These are phyloP conservation scores for Sinocyclocheilus grahami DNA, from an alignment of 2,113 vertebrate genomes.

Conservation along the genomic window DNA sequence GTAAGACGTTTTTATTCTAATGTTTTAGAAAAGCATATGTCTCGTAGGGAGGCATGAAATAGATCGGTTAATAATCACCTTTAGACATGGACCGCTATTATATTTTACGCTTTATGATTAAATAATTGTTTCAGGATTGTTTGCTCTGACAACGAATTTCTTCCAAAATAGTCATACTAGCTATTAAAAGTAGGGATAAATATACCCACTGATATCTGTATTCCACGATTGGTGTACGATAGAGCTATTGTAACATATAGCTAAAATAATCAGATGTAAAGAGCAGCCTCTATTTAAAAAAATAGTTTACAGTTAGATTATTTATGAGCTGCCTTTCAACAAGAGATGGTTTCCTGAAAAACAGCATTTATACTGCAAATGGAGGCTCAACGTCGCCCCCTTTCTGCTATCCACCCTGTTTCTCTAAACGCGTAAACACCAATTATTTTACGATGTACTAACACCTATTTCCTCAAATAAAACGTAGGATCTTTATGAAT, in stretches of 20 bases:
- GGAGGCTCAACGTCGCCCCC: neutral
- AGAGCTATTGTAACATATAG: too few species aligned
- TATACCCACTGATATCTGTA: too few species aligned
- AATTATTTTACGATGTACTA: neutral
- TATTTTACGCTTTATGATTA: too few species aligned
- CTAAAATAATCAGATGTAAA: too few species aligned
- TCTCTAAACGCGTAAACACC: neutral
- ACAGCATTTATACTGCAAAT: neutral
- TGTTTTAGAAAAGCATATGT: slow-evolving; percentile 9
- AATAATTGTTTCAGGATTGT: too few species aligned
- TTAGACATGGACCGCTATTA: neutral
- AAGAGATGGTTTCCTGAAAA: neutral
- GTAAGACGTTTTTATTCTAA: slow-evolving; percentile 44
- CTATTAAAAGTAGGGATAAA: too few species aligned
- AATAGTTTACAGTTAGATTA: neutral
- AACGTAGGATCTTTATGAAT: too few species aligned
- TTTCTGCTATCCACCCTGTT: neutral
- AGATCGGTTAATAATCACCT: neutral
- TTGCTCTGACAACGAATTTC: too few species aligned
- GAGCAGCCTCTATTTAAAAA: too few species aligned
- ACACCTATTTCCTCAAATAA: neutral
- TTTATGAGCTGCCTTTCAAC: too few species aligned
- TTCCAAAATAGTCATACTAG: too few species aligned
- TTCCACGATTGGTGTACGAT: too few species aligned
- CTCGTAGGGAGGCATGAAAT: neutral